Conservation (phyloP, 2,113 vertebrate species). For the Phodopus roborovskii region DNA sequence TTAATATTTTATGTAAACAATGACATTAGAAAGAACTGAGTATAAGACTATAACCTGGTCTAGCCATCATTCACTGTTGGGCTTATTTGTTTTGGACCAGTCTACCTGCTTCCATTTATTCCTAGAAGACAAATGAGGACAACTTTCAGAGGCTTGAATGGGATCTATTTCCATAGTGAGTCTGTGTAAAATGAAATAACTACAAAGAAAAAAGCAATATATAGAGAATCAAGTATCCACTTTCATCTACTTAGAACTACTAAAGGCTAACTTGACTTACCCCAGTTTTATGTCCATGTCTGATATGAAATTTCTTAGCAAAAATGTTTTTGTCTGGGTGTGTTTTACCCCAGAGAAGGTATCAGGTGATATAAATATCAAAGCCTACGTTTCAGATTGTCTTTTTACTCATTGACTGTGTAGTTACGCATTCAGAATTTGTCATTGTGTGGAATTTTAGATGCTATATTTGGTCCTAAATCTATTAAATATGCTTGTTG, state of each 20-base stretch:
- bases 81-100: background rate
- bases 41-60: conserved; percentile 15
- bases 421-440: background rate
- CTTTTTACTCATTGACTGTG: background rate
- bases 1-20: conserved; percentile 48
- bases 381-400: background rate
- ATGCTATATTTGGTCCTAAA: conserved; percentile 55
- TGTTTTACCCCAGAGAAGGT: background rate
- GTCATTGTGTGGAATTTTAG: conserved; percentile 60
- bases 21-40: conserved; percentile 21
- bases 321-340: background rate
- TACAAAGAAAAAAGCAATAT: background rate
- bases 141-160: conserved; percentile 37
- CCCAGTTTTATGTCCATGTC: background rate
- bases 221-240: background rate
- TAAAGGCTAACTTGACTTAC: background rate
- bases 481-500: conserved; percentile 75
- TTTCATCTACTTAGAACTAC: background rate
- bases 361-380: conserved; percentile 14
- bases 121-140: conserved; percentile 49
- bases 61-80: background rate
- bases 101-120: conserved; percentile 26
- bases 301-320: background rate
- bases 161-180: conserved; percentile 15
- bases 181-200: background rate